A percentile compares a stretch with the other conserved stretches of the same genome.
Conservation (phyloP, 1,140 invertebrate genomes). For the Drosophila yakuba region DNA sequence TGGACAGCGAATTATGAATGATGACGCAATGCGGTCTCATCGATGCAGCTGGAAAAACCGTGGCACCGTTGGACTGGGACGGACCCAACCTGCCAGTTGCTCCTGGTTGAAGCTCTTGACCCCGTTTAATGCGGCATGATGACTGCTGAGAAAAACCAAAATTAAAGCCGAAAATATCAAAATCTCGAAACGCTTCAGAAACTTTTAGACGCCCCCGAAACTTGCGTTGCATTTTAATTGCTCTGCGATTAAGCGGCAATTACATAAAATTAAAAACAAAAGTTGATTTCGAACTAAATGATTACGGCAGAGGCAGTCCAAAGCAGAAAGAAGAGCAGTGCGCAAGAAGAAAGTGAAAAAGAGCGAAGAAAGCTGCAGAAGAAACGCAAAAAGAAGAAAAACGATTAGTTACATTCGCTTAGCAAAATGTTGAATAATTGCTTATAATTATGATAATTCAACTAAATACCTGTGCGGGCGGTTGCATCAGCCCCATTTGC, state of each 20-base stretch:
- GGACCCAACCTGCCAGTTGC: conserved; percentile 35
- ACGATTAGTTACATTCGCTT: conserved; percentile 71
- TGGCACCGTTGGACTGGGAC: conserved; percentile 20
- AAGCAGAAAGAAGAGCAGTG: conserved; percentile 14
- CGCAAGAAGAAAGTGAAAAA: conserved; percentile 60
- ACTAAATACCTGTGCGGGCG: conserved; percentile 68
- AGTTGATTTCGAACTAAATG: conserved; percentile 71
- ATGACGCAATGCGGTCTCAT: conserved; percentile 64
- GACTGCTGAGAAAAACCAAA: conserved; percentile 21
- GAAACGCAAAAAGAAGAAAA: neutral
- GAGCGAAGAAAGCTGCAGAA: conserved; percentile 26
- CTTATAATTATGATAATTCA: conserved; percentile 75
- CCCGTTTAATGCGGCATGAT: conserved; percentile 48
- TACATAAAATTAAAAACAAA: conserved; percentile 72
- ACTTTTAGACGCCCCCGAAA: conserved; percentile 51
- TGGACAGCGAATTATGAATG: conserved; percentile 79
- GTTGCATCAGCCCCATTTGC: conserved; percentile 75
- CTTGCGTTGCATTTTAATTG: conserved; percentile 73
- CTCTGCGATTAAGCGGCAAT: conserved; percentile 71
- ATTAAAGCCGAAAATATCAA: conserved; percentile 8
- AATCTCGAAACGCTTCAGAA: conserved; percentile 47
- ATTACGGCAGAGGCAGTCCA: conserved; percentile 63
- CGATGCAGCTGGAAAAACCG: conserved; percentile 44
- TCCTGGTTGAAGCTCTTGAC: conserved; percentile 71
- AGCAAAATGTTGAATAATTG: conserved; percentile 80